These are phyloP conservation scores for Phrynocephalus versicolor DNA, from an alignment of 2,113 vertebrate species.

Conservation along the genomic window DNA sequence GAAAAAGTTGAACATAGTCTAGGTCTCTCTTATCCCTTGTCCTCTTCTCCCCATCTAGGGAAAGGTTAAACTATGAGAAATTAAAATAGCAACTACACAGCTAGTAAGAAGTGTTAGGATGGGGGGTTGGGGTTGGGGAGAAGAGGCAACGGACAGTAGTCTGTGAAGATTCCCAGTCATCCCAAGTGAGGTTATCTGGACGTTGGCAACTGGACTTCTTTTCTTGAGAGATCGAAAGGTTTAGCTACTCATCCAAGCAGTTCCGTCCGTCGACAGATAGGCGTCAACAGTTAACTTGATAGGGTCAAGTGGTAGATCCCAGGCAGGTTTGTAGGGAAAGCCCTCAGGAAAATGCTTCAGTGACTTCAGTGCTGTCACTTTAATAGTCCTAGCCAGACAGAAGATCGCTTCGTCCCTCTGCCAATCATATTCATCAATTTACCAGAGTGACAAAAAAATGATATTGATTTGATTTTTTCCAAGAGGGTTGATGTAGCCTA, in stretches of 20 bases:
- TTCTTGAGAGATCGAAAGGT: no score
- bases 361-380: not conserved
- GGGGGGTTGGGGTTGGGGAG: no score
- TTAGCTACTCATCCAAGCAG: no score
- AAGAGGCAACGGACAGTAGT: not conserved
- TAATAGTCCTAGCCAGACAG: not conserved
- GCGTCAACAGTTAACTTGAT: not conserved
- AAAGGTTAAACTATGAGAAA: not conserved
- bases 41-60: no score
- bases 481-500: not conserved
- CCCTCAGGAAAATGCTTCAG: not conserved
- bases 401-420: not conserved
- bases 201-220: no score
- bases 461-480: slow-evolving; percentile 43
- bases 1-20: not conserved
- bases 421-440: slow-evolving; percentile 30
- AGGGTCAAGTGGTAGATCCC: not conserved
- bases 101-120: not conserved
- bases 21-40: not conserved
- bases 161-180: not conserved
- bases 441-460: not conserved
- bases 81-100: no score
- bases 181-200: no score
- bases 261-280: no score
- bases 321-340: not conserved